phyloP scores from a whole-genome alignment of 64 coral and sea anemone species.

The Montipora efflorescens region DNA sequence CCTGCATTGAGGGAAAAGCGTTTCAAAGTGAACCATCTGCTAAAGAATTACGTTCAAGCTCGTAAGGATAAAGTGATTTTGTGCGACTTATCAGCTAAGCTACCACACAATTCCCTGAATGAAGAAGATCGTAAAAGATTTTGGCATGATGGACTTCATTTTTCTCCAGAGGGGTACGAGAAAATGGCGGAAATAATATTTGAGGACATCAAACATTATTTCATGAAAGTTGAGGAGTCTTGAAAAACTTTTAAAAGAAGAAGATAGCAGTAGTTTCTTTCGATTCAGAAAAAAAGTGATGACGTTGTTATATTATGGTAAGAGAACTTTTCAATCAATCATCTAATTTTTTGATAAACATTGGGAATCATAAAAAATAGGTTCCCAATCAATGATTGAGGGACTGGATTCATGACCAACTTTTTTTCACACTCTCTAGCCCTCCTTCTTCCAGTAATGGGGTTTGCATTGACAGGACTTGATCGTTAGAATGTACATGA shows the following conservation, averaged over 20 bases:
- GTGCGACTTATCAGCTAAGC: slow-evolving; percentile 53
- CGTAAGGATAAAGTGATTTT: slow-evolving; percentile 36
- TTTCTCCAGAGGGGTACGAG: slow-evolving; percentile 22
- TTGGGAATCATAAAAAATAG: no score
- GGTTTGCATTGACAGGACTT: no score
- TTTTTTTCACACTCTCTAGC: no score
- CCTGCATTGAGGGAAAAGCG: slow-evolving; percentile 44
- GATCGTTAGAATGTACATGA: no score
- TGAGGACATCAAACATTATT: slow-evolving; percentile 1
- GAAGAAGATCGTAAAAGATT: slow-evolving; percentile 54
- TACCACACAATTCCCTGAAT: slow-evolving; percentile 53
- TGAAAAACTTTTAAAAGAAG: not conserved
- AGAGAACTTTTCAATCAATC: no score
- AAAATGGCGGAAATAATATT: slow-evolving; percentile 45
- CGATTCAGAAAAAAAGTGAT: no score
- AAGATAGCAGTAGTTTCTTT: no score
- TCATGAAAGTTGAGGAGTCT: not conserved
- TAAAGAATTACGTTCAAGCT: slow-evolving; percentile 46
- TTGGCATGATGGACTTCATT: slow-evolving; percentile 54
- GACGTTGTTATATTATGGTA: no score
- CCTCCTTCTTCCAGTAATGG: no score
- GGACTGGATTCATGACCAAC: no score
- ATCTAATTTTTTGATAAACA: no score
- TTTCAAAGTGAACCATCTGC: slow-evolving; percentile 41
- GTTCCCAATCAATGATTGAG: no score